Conservation (phyloP, 2,888 invertebrate genomes). For the Buathra laborator region DNA sequence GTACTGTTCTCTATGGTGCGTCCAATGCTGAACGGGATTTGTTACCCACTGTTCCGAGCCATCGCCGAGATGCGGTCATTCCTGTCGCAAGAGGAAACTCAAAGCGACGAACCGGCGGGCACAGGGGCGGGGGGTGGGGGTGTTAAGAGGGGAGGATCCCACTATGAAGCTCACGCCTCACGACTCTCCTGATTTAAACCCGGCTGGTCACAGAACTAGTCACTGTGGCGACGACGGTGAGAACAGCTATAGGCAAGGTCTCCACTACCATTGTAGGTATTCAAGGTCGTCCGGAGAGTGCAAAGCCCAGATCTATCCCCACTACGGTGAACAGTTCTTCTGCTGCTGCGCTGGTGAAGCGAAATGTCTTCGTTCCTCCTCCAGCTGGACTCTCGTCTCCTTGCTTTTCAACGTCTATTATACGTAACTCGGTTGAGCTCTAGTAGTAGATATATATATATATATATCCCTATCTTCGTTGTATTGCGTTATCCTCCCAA, state of each 20-base stretch:
- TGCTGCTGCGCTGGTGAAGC: slow-evolving; percentile 40
- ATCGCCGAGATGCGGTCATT: too few species aligned
- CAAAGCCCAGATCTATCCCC: slow-evolving; percentile 78
- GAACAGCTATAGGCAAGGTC: slow-evolving; percentile 78
- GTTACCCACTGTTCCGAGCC: too few species aligned
- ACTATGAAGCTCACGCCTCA: background rate
- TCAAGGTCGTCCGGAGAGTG: slow-evolving; percentile 81
- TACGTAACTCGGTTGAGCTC: slow-evolving; percentile 9
- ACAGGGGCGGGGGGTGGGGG: background rate
- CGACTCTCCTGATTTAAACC: background rate
- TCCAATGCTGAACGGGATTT: too few species aligned
- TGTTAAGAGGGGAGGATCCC: too few species aligned
- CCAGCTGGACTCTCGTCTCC: slow-evolving; percentile 29
- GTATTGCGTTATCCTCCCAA: background rate
- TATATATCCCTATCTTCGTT: slow-evolving; percentile 2
- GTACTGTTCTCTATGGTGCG: too few species aligned
- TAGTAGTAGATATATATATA: slow-evolving; percentile 19
- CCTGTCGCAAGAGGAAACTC: too few species aligned
- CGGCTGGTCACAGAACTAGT: slow-evolving; percentile 6
- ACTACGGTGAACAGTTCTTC: slow-evolving; percentile 64
- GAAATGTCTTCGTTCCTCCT: slow-evolving; percentile 17
- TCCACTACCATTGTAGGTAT: slow-evolving; percentile 80
- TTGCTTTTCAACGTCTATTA: slow-evolving; percentile 10
- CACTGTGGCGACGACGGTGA: slow-evolving; percentile 35
- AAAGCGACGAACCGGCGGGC: too few species aligned